These are phyloP conservation scores for Meiosimyza decipiens DNA, from an alignment of 2,888 invertebrate species.

Conservation along the genomic window DNA sequence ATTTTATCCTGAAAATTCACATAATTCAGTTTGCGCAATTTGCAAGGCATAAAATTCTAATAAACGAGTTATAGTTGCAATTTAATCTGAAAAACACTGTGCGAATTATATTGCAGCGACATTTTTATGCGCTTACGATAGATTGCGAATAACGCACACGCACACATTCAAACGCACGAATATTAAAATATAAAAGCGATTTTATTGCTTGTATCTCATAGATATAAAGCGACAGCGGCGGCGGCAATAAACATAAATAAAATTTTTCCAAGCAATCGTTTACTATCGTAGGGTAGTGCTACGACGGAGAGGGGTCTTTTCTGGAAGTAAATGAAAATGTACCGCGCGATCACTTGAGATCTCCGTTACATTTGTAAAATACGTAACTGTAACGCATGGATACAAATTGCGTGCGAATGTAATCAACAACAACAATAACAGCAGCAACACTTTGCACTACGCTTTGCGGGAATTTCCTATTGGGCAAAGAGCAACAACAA, in stretches of 20 bases:
- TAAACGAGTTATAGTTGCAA: slow-evolving; percentile 11
- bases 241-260: background rate
- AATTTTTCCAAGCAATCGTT: slow-evolving; percentile 1
- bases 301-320: background rate
- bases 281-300: background rate
- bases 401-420: slow-evolving; percentile 5
- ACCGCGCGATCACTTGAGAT: background rate
- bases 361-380: background rate
- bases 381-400: slow-evolving; percentile 1
- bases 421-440: too few species aligned
- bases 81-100: background rate
- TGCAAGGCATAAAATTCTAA: background rate
- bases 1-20: slow-evolving; percentile 2
- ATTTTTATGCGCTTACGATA: slow-evolving; percentile 25
- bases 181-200: background rate
- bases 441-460: background rate
- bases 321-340: background rate
- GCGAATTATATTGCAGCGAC: slow-evolving; percentile 3
- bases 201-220: background rate
- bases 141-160: background rate
- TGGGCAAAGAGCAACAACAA: slow-evolving; percentile 12
- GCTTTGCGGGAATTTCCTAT: slow-evolving; percentile 36
- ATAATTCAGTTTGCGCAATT: slow-evolving; percentile 17
- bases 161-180: background rate
- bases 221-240: slow-evolving; percentile 5